Base-by-base conservation (phyloP, 2,888 invertebrate species). In the Synanthedon myopaeformis region DNA sequence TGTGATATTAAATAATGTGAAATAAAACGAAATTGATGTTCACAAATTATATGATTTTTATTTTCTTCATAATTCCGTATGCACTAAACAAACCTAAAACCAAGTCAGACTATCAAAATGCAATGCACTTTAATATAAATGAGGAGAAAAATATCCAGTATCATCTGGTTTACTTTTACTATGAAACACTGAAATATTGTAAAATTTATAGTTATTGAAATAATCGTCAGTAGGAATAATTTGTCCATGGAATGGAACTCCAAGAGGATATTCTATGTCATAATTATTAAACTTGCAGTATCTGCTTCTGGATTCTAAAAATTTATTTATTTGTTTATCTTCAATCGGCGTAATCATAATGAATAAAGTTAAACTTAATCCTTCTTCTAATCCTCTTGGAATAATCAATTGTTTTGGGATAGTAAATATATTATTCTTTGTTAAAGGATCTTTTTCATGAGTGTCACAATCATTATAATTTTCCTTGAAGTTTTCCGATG, bases 161-260 rank as follows among this genome's bases (percentile, higher is more conserved):
- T 58, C 54, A 19, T 69, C 64, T 55, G 63, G 53, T 42, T 60
- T 53, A 51, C 63, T 66, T 55, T 65, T 69, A 52, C 74, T 72
- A 56, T 86, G 86, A 60, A 67, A 79, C 42, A 87, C 61, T 11
- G 74, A 59, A 3, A 87, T 59, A 57, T 85, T 79, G 57, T 70
- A 79, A 66, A 86, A 86, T 55, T 67, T 75, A 55, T 79, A 86
- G 65, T 85, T 86, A 52, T 60, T 62, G 12, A 68, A 70, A 42
- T 57, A 56, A 10, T 64, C 57, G 42, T 70, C 71, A 45, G 64
- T 65, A 13, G 69, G 61, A 42, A 56, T 54, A 14, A 72, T 68
- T 63, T 66, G 66, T 58, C 79, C 77, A 55, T 86, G 77, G 50
- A 86, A 85, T n/a, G 86, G 86, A 66, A 83, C 86, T 3, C 86